A percentile compares a stretch with the other conserved stretches of the same genome.
Conservation (phyloP, 2,888 invertebrate species). For the Andrena praecox region DNA sequence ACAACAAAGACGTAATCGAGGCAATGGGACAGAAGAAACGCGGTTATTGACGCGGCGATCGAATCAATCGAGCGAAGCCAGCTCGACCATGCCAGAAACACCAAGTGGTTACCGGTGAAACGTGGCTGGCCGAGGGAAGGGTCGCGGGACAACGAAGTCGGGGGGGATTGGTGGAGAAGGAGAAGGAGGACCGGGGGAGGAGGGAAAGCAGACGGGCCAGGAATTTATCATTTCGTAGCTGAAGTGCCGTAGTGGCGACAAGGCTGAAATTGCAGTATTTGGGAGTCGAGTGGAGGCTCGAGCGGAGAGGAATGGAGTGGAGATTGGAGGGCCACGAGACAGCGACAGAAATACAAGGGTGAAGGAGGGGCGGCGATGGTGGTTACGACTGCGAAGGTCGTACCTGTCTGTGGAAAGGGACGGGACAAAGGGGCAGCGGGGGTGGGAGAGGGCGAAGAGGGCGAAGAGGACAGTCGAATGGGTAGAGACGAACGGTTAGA, state of each 20-base stretch:
- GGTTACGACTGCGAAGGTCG: conserved; percentile 42
- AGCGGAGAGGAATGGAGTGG: conserved; percentile 69
- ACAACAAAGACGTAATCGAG: conserved; percentile 43
- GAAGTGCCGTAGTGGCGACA: conserved; percentile 77
- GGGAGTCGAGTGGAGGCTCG: conserved; percentile 77
- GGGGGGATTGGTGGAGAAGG: not conserved
- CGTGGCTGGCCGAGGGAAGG: conserved; percentile 17
- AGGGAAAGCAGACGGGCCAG: conserved; percentile 67
- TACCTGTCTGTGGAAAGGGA: conserved; percentile 51
- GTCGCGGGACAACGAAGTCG: conserved; percentile 26
- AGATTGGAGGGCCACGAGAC: conserved; percentile 64
- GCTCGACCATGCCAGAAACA: conserved; percentile 60
- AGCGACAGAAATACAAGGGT: conserved; percentile 60
- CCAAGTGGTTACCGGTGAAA: conserved; percentile 53
- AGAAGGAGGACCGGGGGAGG: conserved; percentile 1
- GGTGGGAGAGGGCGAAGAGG: not conserved
- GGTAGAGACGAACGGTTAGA: conserved; percentile 34
- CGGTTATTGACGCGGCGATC: conserved; percentile 54
- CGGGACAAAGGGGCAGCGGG: conserved; percentile 10
- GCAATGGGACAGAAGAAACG: conserved; percentile 54
- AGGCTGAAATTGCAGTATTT: conserved; percentile 83
- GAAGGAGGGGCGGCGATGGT: conserved; percentile 36
- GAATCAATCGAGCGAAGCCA: conserved; percentile 64
- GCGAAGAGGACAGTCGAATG: conserved; percentile 30
- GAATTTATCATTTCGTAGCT: conserved; percentile 82